Conservation (phyloP, 2,797 vertebrate genomes). For the Chaunax sp. region DNA sequence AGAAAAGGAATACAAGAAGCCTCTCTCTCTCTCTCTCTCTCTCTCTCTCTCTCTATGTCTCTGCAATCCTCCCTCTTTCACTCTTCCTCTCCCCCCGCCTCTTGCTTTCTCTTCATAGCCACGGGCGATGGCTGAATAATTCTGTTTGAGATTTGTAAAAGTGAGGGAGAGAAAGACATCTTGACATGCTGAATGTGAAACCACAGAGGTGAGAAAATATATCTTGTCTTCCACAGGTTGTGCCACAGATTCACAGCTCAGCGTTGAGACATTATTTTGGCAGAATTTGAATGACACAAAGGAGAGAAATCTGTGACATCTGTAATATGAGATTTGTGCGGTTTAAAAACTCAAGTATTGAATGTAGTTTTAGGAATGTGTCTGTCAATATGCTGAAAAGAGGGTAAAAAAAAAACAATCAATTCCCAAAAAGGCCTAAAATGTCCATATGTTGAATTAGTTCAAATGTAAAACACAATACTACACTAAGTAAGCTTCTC, state of each 20-base stretch:
- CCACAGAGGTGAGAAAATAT: slow-evolving; percentile 60
- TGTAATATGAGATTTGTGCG: slow-evolving; percentile 23
- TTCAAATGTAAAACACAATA: not conserved
- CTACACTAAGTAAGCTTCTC: not conserved
- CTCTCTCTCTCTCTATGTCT: slow-evolving; percentile 10
- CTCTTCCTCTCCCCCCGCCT: slow-evolving; percentile 47
- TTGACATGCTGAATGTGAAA: slow-evolving; percentile 70
- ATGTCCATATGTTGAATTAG: not conserved
- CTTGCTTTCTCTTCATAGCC: slow-evolving; percentile 75
- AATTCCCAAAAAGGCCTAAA: not conserved
- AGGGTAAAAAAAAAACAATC: not conserved
- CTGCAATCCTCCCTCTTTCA: slow-evolving; percentile 5
- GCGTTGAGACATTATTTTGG: slow-evolving; percentile 45
- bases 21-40: not conserved
- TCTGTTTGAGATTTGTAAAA: slow-evolving; percentile 79
- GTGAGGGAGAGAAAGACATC: slow-evolving; percentile 67
- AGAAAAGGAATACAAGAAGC: slow-evolving; percentile 37
- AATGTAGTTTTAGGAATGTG: not conserved
- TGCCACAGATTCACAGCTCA: slow-evolving; percentile 46
- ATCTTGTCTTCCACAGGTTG: slow-evolving; percentile 59
- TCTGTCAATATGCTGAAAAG: not conserved
- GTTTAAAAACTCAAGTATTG: not conserved
- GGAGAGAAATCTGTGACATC: slow-evolving; percentile 29
- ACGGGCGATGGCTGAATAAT: slow-evolving; percentile 78
- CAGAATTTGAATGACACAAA: slow-evolving; percentile 42